Conservation (phyloP, 1,140 invertebrate genomes). For the Bursaphelenchus mucronatus region DNA sequence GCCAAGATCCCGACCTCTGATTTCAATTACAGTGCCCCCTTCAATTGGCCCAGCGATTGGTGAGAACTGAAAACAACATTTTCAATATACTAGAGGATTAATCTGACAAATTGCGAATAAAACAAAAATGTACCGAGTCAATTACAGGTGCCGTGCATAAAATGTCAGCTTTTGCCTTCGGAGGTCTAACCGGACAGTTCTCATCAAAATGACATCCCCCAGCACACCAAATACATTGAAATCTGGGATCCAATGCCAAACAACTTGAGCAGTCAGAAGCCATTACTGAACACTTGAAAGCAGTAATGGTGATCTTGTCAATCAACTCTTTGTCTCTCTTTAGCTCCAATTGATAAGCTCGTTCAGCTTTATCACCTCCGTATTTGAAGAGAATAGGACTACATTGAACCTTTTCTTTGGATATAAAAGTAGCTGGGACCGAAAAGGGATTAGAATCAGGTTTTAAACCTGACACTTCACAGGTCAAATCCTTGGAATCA, state of each 20-base stretch:
- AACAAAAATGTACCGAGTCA: constrained; percentile 71
- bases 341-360: constrained; percentile 45
- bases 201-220: constrained; percentile 78
- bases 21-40: constrained; percentile 89
- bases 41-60: constrained; percentile 87
- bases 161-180: constrained; percentile 67
- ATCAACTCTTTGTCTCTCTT: constrained; percentile 33
- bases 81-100: not conserved
- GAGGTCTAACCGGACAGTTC: constrained; percentile 69
- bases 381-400: constrained; percentile 22
- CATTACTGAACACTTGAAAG: constrained; percentile 89
- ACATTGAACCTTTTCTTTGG: constrained; percentile 19
- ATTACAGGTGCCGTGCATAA: constrained; percentile 84
- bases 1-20: constrained; percentile 90
- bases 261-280: constrained; percentile 91
- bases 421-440: too few species aligned
- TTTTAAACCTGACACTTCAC: too few species aligned
- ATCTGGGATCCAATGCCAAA: constrained; percentile 75
- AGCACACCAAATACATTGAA: constrained; percentile 85
- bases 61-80: constrained; percentile 69
- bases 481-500: too few species aligned
- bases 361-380: not conserved
- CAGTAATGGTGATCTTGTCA: constrained; percentile 58
- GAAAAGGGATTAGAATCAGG: too few species aligned
- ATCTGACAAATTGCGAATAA: constrained; percentile 7